A percentile compares a stretch with the other conserved stretches of the same genome.
These are phyloP conservation scores for Tenthredo scrophulariae DNA, from an alignment of 2,888 invertebrate genomes.

Conservation along the genomic window DNA sequence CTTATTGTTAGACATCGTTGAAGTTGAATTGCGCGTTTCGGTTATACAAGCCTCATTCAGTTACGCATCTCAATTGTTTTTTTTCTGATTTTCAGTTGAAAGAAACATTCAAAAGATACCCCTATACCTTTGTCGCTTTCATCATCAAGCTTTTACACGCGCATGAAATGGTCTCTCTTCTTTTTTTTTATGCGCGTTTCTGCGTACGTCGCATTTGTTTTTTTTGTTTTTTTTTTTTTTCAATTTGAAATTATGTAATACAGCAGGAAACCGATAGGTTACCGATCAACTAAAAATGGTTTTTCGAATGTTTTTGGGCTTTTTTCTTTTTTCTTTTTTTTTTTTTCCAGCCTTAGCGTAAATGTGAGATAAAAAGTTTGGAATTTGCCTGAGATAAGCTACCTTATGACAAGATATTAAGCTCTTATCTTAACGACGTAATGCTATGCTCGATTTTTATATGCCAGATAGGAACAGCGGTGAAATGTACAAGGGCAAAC, in stretches of 20 bases:
- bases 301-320: background rate
- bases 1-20: constrained; percentile 36
- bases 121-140: background rate
- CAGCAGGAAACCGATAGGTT: background rate
- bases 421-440: constrained; percentile 37
- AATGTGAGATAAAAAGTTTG: constrained; percentile 1
- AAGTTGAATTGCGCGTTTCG: constrained; percentile 11
- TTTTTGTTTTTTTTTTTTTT: background rate
- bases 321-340: background rate
- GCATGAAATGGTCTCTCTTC: background rate
- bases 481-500: constrained; percentile 16
- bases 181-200: background rate
- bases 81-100: background rate
- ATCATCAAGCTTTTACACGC: background rate
- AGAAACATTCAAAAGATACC: background rate
- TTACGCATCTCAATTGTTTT: background rate
- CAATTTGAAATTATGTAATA: background rate
- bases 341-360: background rate
- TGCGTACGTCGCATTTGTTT: background rate
- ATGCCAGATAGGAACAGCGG: background rate
- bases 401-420: constrained; percentile 41
- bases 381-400: constrained; percentile 18
- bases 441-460: constrained; percentile 44
- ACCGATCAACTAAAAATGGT: background rate
- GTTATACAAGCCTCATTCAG: background rate